Base-by-base conservation (phyloP, 64 coral and sea anemone species). In the Cladopsammia gracilis region DNA sequence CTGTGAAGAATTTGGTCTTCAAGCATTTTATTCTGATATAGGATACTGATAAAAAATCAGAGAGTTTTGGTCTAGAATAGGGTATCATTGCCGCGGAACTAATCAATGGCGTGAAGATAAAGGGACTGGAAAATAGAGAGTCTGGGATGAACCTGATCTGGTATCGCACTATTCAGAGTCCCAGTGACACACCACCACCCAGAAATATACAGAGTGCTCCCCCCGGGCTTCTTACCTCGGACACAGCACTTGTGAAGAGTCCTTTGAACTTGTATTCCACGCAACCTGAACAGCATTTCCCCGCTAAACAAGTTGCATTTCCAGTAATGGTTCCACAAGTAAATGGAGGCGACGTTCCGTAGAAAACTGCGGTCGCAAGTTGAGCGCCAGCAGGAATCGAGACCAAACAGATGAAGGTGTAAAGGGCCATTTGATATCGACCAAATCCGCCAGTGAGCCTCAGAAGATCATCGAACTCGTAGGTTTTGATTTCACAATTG, bases 391-490 rank as follows among this genome's bases (percentile, higher is more conserved):
- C 65, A 0, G 92, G 92, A 57, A 94, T 71, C 2, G 76, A 88
- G 25, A 94, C 60, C 48, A 89, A 16, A 14, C 69, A 94, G 43
- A 84, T 75, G 18, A 94, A 89, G 4, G 42, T 14, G 6, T 83
- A 94, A 0, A 94, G 65, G 2, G 26, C 69, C 25, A 83, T 42
- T 14, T 77, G 87, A 51, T 81, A 94, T 10, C 92, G 76, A 49
- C 92, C 86, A 18, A 94, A 80, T n/a, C 86, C 86, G 20, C 92
- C 92, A 46, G 82, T 87, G 26, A 89, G 74, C 6, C 23, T 16
- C 2, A 89, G 15, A 58, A 94, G 77, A 52, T 94, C 92, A 13
- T 94, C 92, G 64, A 94, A 94, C 20, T 89, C 85, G 44, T 89
- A 83, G 65, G 2, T 62, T 60, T 56, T 92, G 44, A 51, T 52